Evolutionary conservation across 2,113 vertebrate species (phyloP), one percentile per base, ranked within the genome.

Genomic region (Ochotona princeps): DNA sequence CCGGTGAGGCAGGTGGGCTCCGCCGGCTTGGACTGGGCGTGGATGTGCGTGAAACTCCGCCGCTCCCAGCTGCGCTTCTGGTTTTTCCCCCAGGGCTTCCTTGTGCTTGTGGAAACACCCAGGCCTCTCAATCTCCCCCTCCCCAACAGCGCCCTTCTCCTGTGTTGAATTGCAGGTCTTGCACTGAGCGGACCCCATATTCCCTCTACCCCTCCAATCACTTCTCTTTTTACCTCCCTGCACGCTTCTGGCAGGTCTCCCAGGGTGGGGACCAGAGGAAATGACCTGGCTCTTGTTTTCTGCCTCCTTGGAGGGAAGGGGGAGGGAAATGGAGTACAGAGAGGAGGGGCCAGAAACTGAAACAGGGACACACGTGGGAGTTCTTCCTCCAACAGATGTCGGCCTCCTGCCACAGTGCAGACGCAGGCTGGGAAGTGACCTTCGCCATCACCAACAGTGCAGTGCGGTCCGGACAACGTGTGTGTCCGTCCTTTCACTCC

Each of bases 231-330:
- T 44, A 44, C 18, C 51, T 6, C 18, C 73, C 15, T 28, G 28
- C 28, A 63, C 26, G 8, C 4, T 83, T 79, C 35, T 65, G 1
- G 0, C 28, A 44, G 80, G 57, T 38, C 63, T 51, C 32, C 3
- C 32, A 21, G 85, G 23, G 28, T 35, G 72, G 28, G 32, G 49
- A 63, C 20, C 61, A 26, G 57, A 89, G 66, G 49, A 83, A 89
- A 93, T 69, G 51, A 79, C 51, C 69, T 1, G 47, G n/a, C 47
- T 92, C n/a, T 83, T 88, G 38, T 75, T 87, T 66, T 38, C 44
- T 23, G 28, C 25, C 23, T 83, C 38, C 72, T 28, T 60, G 47
- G 63, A 49, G 17, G 23, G 90, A 63, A 7, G 8, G 28, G 49
- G 80, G 44, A 95, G 32, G 57, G 44, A 90, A 81, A 87, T 44